phyloP scores from a whole-genome alignment of 2,113 vertebrate genomes.

The Trinectes maculatus region DNA sequence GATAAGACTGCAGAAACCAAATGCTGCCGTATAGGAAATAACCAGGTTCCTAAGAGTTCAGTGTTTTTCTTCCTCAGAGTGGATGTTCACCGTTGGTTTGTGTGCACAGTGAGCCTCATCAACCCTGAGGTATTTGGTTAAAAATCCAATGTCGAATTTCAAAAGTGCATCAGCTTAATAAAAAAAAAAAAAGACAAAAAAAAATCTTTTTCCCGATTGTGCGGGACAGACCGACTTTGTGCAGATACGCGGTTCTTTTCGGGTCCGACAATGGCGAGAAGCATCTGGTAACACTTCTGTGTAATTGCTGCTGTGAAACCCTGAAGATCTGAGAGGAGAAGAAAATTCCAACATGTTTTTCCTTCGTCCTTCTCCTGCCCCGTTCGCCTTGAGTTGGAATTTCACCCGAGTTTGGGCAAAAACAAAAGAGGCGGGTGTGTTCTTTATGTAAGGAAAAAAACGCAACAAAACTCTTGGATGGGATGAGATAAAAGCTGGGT shows the following conservation, averaged over 20 bases:
- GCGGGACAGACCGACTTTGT: constrained; percentile 60
- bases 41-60: constrained; percentile 12
- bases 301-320: constrained; percentile 80
- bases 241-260: constrained; percentile 56
- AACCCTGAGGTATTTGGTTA: constrained; percentile 2
- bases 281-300: constrained; percentile 79
- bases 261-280: constrained; percentile 59
- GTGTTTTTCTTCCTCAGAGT: constrained; percentile 5
- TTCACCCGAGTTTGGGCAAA: constrained; percentile 61
- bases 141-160: constrained; percentile 19
- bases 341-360: constrained; percentile 77
- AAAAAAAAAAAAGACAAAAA: background rate
- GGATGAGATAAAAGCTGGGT: constrained; percentile 49
- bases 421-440: constrained; percentile 69
- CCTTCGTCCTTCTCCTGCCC: constrained; percentile 64
- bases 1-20: constrained; percentile 57
- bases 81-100: background rate
- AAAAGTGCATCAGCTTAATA: constrained; percentile 17
- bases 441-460: constrained; percentile 19
- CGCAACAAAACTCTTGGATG: constrained; percentile 26
- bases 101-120: background rate
- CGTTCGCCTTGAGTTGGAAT: constrained; percentile 63
- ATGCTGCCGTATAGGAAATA: constrained; percentile 41
- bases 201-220: constrained; percentile 17
- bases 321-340: constrained; percentile 78